Base-by-base conservation (phyloP, 2,888 invertebrate genomes). In the Papilio gigon region DNA sequence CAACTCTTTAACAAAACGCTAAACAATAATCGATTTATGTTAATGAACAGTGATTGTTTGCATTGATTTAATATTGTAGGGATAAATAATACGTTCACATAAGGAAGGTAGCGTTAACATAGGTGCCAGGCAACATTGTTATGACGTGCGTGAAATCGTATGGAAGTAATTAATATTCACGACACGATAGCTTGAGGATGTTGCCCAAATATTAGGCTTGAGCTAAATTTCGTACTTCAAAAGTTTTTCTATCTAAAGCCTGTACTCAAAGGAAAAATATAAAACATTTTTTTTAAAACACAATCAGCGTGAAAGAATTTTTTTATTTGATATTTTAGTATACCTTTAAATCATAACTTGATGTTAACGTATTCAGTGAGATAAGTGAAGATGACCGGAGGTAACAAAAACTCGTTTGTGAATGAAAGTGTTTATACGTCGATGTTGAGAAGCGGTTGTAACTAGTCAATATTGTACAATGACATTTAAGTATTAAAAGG, bases 141-240 rank as follows among this genome's bases (percentile, higher is more conserved):
- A 67, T 80, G 80, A 82, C 83, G 80, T 74, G 76, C 77, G 86
- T 86, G 84, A 84, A 87, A 84, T 86, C 84, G 77, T 73, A 77
- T 85, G 84, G 81, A 86, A 84, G 78, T 80, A 76, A 84, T 87
- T 83, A 82, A 80, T 81, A 77, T 73, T 79, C 74, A 76, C 79
- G 83, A 81, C 83, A 78, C 77, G 65, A 72, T 73, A 77, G 80
- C 83, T 85, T 82, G 83, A 80, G 79, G 80, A 80, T 82, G 78
- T 76, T 75, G 76, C 77, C 75, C 75, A 73, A 75, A 74, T 65
- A 65, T 71, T 72, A 71, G 68, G 73, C 67, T 59, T 47, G 70
- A 60, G 65, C 71, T 74, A 68, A 72, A 72, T 73, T 74, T 73
- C 70, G 72, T 71, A 70, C 73, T 70, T 71, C 53, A 67, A 66